phyloP scores from a whole-genome alignment of 2,797 vertebrate species.

The Tragelaphus eurycerus region DNA sequence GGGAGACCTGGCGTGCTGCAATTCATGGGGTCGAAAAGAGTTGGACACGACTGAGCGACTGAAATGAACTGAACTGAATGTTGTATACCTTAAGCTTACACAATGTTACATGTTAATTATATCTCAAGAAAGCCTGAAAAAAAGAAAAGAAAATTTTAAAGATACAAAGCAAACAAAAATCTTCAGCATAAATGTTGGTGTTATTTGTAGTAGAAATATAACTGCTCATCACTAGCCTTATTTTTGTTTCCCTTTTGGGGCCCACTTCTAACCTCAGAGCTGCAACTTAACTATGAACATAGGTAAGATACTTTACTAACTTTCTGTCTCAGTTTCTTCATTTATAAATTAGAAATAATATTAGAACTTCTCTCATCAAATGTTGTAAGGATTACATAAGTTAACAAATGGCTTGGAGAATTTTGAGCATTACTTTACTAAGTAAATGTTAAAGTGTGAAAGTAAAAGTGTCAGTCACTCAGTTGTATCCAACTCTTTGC shows the following conservation, averaged over 20 bases:
- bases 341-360: not conserved
- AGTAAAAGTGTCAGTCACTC: not conserved
- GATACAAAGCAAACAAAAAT: not conserved
- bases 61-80: too few species aligned
- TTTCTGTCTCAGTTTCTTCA: not conserved
- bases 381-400: not conserved
- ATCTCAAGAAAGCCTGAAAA: not conserved
- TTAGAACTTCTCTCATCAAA: not conserved
- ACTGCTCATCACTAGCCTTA: not conserved
- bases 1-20: too few species aligned
- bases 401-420: not conserved
- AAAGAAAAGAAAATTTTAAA: not conserved
- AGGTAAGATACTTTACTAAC: not conserved
- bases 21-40: too few species aligned
- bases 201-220: not conserved
- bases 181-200: not conserved
- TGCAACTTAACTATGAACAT: not conserved
- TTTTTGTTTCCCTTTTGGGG: not conserved
- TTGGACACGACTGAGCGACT: too few species aligned
- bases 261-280: not conserved
- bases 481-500: not conserved
- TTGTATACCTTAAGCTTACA: not conserved
- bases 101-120: not conserved
- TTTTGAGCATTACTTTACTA: not conserved
- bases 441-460: not conserved